Conservation (phyloP, 2,113 vertebrate genomes). For the Gobio gobio region DNA sequence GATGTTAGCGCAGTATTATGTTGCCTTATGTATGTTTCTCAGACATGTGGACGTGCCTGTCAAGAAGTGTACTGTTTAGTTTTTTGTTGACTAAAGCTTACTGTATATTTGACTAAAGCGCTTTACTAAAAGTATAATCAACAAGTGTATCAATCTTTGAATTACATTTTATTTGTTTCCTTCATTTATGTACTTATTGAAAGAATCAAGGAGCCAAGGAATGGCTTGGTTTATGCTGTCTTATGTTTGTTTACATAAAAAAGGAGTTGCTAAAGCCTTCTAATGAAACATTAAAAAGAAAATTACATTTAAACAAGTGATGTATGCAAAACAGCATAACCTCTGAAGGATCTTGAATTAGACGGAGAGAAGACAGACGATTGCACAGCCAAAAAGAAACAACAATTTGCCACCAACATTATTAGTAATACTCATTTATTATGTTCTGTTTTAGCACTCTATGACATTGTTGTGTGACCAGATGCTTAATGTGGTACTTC, state of each 20-base stretch:
- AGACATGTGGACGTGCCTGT: neutral
- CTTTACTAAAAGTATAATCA: neutral
- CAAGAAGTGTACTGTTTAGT: neutral
- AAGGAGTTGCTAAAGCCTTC: neutral
- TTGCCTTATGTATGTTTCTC: neutral
- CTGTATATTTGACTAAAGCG: slow-evolving; percentile 7
- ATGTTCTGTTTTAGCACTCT: neutral
- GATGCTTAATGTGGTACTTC: slow-evolving; percentile 7
- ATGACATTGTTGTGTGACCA: neutral
- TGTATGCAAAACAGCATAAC: neutral
- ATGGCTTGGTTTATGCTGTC: slow-evolving; percentile 2
- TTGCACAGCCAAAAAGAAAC: neutral
- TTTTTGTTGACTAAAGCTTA: no score
- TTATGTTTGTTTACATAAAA: slow-evolving; percentile 32
- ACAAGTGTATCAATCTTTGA: neutral
- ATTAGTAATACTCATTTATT: neutral
- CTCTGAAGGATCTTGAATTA: neutral
- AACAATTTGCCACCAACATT: neutral
- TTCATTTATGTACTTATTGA: neutral
- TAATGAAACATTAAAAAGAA: neutral
- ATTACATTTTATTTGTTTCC: neutral
- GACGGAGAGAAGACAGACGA: neutral
- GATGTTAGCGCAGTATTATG: slow-evolving; percentile 33
- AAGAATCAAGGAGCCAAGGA: neutral
- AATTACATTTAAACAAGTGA: neutral